Conservation (phyloP, 2,888 invertebrate genomes). For the Rambutsinella grinnellia region DNA sequence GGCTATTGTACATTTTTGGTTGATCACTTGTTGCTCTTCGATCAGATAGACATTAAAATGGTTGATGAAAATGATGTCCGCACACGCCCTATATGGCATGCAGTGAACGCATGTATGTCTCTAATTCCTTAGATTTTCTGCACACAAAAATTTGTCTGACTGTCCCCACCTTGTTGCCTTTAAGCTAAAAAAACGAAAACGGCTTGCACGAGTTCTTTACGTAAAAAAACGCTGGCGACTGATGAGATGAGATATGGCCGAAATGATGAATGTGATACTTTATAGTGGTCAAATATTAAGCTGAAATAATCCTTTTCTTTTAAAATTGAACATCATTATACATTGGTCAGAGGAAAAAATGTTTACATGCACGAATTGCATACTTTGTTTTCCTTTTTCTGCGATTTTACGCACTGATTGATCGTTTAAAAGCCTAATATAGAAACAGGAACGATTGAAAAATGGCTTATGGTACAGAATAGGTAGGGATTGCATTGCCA, state of each 20-base stretch:
- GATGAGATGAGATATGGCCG: background rate
- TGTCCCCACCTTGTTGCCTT: background rate
- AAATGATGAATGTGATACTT: background rate
- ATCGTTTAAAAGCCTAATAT: constrained; percentile 9
- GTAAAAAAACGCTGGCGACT: background rate
- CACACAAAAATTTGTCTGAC: background rate
- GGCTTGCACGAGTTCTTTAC: background rate
- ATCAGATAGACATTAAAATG: constrained; percentile 7
- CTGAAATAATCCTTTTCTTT: background rate
- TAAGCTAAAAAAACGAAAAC: background rate
- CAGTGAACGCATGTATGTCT: constrained; percentile 21
- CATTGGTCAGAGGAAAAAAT: background rate
- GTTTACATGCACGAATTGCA: background rate
- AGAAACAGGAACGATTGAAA: background rate
- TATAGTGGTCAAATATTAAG: background rate
- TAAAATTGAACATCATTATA: background rate
- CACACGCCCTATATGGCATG: constrained; percentile 34
- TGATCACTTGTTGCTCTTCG: too few species aligned
- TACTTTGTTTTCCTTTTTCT: background rate
- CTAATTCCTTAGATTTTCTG: background rate
- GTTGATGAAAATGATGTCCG: constrained; percentile 13
- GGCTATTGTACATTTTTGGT: too few species aligned
- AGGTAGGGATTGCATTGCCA: background rate
- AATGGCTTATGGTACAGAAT: background rate
- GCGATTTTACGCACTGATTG: constrained; percentile 43